These are phyloP conservation scores for Echinometra lucunter DNA, from an alignment of 53 echinoderm and acorn worm genomes.

Conservation along the genomic window DNA sequence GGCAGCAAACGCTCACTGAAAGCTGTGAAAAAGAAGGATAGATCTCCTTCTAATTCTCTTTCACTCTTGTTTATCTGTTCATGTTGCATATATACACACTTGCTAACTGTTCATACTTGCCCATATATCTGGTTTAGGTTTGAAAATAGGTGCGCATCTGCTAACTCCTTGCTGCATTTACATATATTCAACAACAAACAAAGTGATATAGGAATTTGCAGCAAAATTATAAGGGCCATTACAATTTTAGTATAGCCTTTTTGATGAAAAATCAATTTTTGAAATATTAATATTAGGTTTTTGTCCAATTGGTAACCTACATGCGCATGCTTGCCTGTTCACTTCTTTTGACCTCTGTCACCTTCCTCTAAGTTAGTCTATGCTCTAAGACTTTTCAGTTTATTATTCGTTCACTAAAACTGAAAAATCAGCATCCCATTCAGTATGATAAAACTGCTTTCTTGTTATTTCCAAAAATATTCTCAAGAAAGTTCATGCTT, in stretches of 20 bases:
- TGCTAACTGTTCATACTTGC: neutral
- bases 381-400: neutral
- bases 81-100: neutral
- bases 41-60: neutral
- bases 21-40: constrained; percentile 20
- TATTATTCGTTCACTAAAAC: neutral
- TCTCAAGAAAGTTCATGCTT: neutral
- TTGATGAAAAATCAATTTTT: too few species aligned
- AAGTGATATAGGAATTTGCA: too few species aligned
- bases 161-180: too few species aligned
- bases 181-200: too few species aligned
- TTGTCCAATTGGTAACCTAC: neutral
- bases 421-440: neutral
- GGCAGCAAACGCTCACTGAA: constrained; percentile 21
- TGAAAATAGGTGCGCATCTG: too few species aligned
- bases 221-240: too few species aligned
- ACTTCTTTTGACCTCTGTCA: neutral
- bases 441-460: neutral
- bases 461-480: neutral
- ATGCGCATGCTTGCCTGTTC: neutral
- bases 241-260: too few species aligned
- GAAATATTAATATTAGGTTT: too few species aligned
- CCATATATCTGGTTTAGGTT: too few species aligned
- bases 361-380: too few species aligned
- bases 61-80: neutral